Percentiles rank a stretch among this genome's conserved stretches.
These are phyloP conservation scores for Euglossa dilemma DNA, from an alignment of 1,140 invertebrate genomes.

Conservation along the genomic window DNA sequence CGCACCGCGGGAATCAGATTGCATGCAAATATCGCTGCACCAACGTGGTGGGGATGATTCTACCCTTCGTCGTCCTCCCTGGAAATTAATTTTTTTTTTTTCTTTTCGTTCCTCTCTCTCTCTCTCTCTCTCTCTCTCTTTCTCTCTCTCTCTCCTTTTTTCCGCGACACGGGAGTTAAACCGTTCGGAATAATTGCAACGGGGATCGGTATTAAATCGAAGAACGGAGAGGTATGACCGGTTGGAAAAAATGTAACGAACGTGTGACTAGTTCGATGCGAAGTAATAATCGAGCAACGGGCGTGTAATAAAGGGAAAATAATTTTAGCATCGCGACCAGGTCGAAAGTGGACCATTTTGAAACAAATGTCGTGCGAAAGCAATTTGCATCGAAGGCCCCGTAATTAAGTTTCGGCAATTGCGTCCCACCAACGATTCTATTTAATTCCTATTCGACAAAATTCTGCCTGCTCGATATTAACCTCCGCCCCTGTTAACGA, in stretches of 20 bases:
- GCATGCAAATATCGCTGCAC: slow-evolving; percentile 9
- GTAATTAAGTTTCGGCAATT: slow-evolving; percentile 46
- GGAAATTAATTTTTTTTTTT: neutral
- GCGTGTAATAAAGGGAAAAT: neutral
- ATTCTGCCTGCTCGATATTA: slow-evolving; percentile 19
- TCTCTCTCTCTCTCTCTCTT: neutral
- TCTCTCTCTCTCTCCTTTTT: neutral
- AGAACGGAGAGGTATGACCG: no score
- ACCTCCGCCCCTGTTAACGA: neutral
- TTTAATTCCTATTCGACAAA: slow-evolving; percentile 32
- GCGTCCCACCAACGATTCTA: slow-evolving; percentile 8
- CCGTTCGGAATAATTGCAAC: neutral
- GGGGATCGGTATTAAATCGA: neutral
- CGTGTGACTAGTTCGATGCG: neutral
- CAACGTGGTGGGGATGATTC: neutral
- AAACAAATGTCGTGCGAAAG: slow-evolving; percentile 26
- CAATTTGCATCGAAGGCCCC: slow-evolving; percentile 37
- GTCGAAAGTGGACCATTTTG: slow-evolving; percentile 12
- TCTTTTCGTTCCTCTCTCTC: neutral
- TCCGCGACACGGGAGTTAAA: neutral
- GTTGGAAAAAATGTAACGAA: neutral
- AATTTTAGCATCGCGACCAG: neutral
- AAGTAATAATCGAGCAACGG: neutral
- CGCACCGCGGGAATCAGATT: slow-evolving; percentile 33
- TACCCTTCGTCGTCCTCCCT: neutral